Evolutionary conservation across 2,113 vertebrate species (phyloP).

Genomic region (Carassius auratus): DNA sequence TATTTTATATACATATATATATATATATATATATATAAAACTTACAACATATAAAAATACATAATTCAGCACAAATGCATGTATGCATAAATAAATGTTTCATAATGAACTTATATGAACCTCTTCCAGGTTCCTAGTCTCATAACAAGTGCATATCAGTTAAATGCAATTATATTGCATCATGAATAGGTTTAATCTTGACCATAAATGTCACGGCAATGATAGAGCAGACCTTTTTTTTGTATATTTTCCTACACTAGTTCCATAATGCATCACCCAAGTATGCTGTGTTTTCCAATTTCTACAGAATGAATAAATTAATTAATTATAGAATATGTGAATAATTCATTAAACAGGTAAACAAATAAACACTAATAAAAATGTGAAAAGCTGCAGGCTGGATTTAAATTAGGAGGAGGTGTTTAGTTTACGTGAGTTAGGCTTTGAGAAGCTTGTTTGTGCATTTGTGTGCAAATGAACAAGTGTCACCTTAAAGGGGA

Average conservation of each 20-base stretch:
- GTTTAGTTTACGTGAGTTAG: background rate
- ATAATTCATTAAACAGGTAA: constrained; percentile 34
- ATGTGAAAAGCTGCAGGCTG: constrained; percentile 16
- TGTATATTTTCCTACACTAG: background rate
- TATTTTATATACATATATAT: too few relatives aligned
- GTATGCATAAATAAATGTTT: too few relatives aligned
- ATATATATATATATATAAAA: too few relatives aligned
- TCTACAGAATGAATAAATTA: constrained; percentile 12
- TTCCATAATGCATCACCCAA: constrained; percentile 6
- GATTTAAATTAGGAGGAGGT: background rate
- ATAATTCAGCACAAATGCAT: too few relatives aligned
- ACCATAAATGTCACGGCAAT: background rate
- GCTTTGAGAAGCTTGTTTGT: background rate
- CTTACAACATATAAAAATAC: too few relatives aligned
- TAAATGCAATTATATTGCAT: background rate
- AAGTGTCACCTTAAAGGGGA: background rate
- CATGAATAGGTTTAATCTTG: background rate
- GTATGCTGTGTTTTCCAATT: constrained; percentile 17
- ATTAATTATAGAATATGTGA: constrained; percentile 30
- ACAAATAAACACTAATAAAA: constrained; percentile 33
- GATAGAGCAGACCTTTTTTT: background rate
- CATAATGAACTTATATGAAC: background rate
- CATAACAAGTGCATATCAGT: background rate
- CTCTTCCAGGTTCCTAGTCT: background rate
- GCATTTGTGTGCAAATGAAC: constrained; percentile 1